Evolutionary conservation across 2,797 vertebrate genomes (phyloP), one percentile per base, ranked within the genome.

Genomic region (Arrhamphus sclerolepis): DNA sequence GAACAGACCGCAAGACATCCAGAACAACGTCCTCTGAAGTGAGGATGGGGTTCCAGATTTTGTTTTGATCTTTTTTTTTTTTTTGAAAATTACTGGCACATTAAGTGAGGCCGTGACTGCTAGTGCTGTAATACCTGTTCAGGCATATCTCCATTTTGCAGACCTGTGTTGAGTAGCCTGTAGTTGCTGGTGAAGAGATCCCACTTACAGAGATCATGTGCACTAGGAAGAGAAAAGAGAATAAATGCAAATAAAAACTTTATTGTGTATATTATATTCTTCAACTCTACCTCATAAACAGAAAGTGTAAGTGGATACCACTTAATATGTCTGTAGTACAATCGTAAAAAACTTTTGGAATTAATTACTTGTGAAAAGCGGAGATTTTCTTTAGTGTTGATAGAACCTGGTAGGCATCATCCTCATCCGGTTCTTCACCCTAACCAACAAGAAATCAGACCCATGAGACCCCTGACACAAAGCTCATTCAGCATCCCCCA

Each of bases 171-270:
- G 75, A 99, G 87, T 13, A 99, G 90, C 84, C 95, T 96, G 87
- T 98, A 99, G 91, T 95, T 98, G 92, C 96, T 96, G 90, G 94
- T 94, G 87, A 99, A 99, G 80, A 99, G 95, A 88, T 99, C 96
- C 97, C 97, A 99, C 84, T 96, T 95, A 54, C 96, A 96, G 28
- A 98, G 94, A 87, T 99, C 97, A 75, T 98, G 97, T 77, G 97
- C 96, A 88, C 97, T 99, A 85, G 46, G 38, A 65, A 56, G 2
- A 76, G 31, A 62, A 83, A 84, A 49, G 29, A 48, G 6, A 43
- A 26, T 0, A 50, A 48, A 56, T 0, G 4, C 1, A 62, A 38
- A 59, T 19, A 3, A 61, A 55, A 50, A 31, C 1, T 7, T 4
- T 6, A 14, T 10, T 21, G 26, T 17, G 5, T 4, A 46, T 22